Evolutionary conservation across 2,888 invertebrate species (phyloP), one percentile per base, ranked within the genome.

Genomic region (Agonum fuliginosum): DNA sequence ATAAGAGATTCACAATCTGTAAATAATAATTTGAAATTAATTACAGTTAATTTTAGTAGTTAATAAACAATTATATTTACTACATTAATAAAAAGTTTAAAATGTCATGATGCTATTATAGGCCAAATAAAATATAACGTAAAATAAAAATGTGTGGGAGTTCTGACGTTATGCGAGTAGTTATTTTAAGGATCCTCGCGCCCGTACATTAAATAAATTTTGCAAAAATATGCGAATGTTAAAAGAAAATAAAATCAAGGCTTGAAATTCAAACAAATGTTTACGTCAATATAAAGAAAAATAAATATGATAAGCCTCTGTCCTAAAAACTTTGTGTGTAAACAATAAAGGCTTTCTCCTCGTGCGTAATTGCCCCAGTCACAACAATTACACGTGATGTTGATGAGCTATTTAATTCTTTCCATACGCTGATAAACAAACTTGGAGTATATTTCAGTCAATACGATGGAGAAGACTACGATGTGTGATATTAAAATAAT

Each of bases 1-100:
- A 98, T 97, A 80, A 98, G 89, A 81, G 95, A 95, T 89, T 98
- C 98, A 87, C 98, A 98, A 86, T 97, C 97, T 95, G 91, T 24
- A 65, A 62, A 48, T 8, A 48, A 48, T 8, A 48, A 30, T 2
- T 54, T 43, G 22, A 70, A 70, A 48, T 27, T 43, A 27, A 14
- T 10, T 67, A 65, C 43, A 43, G n/a, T n/a, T n/a, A n/a, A n/a
- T n/a, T n/a, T n/a, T n/a, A n/a, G n/a, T n/a, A n/a, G n/a, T n/a
- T n/a, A n/a, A n/a, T n/a, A n/a, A n/a, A n/a, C n/a, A n/a, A n/a
- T n/a, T n/a, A 8, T 24, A 43, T 43, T 10, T 69, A 43, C 43
- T 22, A 41, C 20, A 43, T 22, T 22, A 43, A 69, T 65, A 27
- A 34, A 34, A 17, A 70, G 24, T 17, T 62, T 27, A 30, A 22